These are phyloP conservation scores for Formica exsecta DNA, from an alignment of 1,140 invertebrate species.

Conservation along the genomic window DNA sequence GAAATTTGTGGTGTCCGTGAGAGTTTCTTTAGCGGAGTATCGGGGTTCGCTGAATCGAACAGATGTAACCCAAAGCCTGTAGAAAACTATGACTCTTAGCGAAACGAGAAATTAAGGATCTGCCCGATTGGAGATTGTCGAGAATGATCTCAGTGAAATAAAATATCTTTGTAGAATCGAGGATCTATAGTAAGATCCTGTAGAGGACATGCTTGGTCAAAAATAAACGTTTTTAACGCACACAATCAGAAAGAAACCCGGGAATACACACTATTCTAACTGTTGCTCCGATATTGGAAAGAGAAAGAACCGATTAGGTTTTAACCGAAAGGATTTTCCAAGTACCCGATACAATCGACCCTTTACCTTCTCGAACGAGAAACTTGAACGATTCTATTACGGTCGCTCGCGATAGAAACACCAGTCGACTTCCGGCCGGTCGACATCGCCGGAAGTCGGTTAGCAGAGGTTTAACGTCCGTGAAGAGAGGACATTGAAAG, in stretches of 20 bases:
- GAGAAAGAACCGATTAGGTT: constrained; percentile 24
- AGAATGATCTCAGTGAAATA: not conserved
- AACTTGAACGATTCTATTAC: constrained; percentile 48
- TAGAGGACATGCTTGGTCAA: not conserved
- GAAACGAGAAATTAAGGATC: not conserved
- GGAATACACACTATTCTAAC: not conserved
- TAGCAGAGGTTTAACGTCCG: constrained; percentile 61
- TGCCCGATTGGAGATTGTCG: not conserved
- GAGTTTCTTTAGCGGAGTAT: no score
- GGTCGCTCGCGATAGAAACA: constrained; percentile 40
- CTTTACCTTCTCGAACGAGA: constrained; percentile 9
- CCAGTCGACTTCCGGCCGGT: constrained; percentile 42
- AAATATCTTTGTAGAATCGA: not conserved
- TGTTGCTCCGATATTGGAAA: not conserved
- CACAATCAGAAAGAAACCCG: not conserved
- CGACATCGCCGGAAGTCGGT: constrained; percentile 52
- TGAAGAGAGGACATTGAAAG: constrained; percentile 53
- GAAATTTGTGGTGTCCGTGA: not conserved
- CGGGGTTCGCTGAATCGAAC: no score
- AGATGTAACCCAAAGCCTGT: no score
- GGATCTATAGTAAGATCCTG: not conserved
- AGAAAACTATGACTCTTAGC: no score
- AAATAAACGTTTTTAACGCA: not conserved
- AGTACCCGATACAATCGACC: constrained; percentile 18
- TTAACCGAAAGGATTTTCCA: not conserved